Evolutionary conservation across 2,113 vertebrate genomes (phyloP).

Genomic region (Noctilio leporinus): DNA sequence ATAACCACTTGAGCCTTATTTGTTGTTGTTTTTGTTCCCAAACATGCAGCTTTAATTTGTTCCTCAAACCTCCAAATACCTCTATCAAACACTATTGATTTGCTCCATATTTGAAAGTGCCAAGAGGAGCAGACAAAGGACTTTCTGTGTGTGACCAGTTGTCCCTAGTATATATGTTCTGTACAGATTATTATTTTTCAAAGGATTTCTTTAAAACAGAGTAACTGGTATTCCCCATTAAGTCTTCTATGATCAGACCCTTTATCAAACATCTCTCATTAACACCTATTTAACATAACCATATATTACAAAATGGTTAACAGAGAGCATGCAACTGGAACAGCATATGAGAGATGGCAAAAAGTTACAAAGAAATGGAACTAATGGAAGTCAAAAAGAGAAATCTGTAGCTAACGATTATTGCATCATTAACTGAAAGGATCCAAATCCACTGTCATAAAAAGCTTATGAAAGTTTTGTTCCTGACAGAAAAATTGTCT

Average conservation of each 20-base stretch:
- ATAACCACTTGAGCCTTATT: background rate
- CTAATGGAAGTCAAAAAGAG: background rate
- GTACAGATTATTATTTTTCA: background rate
- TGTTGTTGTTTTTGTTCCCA: constrained; percentile 7
- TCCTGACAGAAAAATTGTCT: background rate
- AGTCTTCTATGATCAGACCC: background rate
- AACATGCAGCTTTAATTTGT: constrained; percentile 44
- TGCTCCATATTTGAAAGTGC: constrained; percentile 7
- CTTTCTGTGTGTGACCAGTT: background rate
- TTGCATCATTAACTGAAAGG: background rate
- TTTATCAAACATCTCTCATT: background rate
- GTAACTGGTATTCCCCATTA: background rate
- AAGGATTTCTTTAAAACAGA: background rate
- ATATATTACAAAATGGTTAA: background rate
- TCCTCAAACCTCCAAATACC: constrained; percentile 17
- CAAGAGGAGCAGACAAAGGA: background rate
- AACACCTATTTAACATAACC: background rate
- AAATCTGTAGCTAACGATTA: background rate
- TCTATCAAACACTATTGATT: background rate
- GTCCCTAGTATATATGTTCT: background rate
- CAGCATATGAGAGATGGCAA: background rate
- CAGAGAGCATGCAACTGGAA: background rate
- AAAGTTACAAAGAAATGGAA: background rate
- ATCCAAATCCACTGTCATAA: background rate
- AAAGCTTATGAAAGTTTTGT: background rate